These are phyloP conservation scores for Lepus americanus DNA, from an alignment of 2,113 vertebrate species.

Conservation along the genomic window DNA sequence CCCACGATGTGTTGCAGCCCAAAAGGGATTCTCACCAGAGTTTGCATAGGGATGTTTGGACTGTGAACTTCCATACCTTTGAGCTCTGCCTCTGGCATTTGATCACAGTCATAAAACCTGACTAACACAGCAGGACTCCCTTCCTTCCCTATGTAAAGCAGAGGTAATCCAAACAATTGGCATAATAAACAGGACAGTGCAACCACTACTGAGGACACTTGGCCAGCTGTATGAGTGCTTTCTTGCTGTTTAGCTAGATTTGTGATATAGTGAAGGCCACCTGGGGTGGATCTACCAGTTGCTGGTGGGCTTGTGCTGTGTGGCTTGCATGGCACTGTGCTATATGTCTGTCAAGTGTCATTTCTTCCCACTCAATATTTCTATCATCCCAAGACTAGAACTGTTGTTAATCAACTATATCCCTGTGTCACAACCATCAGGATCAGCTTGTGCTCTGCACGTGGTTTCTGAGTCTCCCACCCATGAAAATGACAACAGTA, in stretches of 20 bases:
- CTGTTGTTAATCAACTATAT: background rate
- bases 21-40: no score
- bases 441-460: rapidly evolving
- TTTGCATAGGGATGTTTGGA: no score
- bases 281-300: rapidly evolving
- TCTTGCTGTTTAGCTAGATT: background rate
- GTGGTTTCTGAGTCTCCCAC: background rate
- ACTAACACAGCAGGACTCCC: no score
- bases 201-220: rapidly evolving
- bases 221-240: background rate
- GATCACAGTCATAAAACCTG: no score
- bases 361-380: background rate
- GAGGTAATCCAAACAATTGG: no score
- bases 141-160: background rate
- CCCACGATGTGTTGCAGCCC: no score
- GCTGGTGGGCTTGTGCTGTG: background rate
- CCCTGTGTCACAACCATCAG: no score
- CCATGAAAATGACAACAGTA: background rate
- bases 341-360: background rate
- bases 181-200: no score
- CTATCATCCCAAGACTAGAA: background rate
- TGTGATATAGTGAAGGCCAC: no score
- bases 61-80: no score
- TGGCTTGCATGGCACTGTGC: background rate
- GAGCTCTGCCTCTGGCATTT: no score